Percentiles rank a stretch among this genome's conserved stretches.
Evolutionary conservation across 2,888 invertebrate genomes (phyloP).

Genomic region (Halocaridina rubra): DNA sequence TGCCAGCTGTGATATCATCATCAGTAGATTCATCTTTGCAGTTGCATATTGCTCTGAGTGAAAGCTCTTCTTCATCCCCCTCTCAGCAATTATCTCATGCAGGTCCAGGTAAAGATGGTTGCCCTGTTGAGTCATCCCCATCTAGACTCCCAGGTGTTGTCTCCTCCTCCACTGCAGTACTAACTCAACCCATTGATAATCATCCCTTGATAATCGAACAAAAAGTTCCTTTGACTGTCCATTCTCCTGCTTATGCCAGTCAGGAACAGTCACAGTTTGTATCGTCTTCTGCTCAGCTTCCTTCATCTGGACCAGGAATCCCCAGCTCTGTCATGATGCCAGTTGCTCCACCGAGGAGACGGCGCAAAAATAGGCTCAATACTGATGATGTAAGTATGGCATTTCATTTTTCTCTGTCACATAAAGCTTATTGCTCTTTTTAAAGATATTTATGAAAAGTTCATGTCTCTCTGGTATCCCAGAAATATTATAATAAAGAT

Average conservation of each 20-base stretch:
- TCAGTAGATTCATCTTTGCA: not conserved
- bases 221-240: not conserved
- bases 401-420: too few species aligned
- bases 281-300: not conserved
- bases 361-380: slow-evolving; percentile 28
- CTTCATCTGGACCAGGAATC: not conserved
- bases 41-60: slow-evolving; percentile 5
- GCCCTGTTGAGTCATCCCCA: not conserved
- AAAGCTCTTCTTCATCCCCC: not conserved
- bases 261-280: slow-evolving; percentile 13
- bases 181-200: not conserved
- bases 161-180: not conserved
- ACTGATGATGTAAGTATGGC: slow-evolving; percentile 53
- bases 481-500: too few species aligned
- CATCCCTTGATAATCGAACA: not conserved
- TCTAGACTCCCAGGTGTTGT: not conserved
- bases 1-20: slow-evolving; percentile 9
- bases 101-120: slow-evolving; percentile 2
- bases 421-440: too few species aligned
- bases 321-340: slow-evolving; percentile 5
- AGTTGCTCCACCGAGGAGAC: slow-evolving; percentile 42
- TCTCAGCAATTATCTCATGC: slow-evolving; percentile 11
- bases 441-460: too few species aligned
- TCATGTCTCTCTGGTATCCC: too few species aligned
- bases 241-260: slow-evolving; percentile 13